Evolutionary conservation across 1,140 invertebrate genomes (phyloP).

Genomic region (Caenorhabditis elegans): WBcel235 BX284604.4:5630001-5630500

Average conservation of each 20-base stretch:
- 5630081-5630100: slow-evolving; percentile 39
- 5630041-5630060: slow-evolving; percentile 37
- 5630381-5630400: no score
- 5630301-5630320: no score
- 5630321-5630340: no score
- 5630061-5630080: slow-evolving; percentile 15
- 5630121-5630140: slow-evolving; percentile 28
- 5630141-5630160: slow-evolving; percentile 15
- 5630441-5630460: no score
- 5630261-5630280: no score
- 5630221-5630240: not conserved
- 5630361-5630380: no score
- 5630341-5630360: no score
- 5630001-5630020: slow-evolving; percentile 34
- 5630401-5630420: no score
- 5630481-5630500: no score
- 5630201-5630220: not conserved
- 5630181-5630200: not conserved
- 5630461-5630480: no score
- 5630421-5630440: no score
- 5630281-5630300: no score
- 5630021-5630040: slow-evolving; percentile 8
- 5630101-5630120: slow-evolving; percentile 31
- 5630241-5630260: not conserved
- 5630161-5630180: not conserved